phyloP scores from a whole-genome alignment of 2,888 invertebrate genomes.

The Seira sanloemensis region DNA sequence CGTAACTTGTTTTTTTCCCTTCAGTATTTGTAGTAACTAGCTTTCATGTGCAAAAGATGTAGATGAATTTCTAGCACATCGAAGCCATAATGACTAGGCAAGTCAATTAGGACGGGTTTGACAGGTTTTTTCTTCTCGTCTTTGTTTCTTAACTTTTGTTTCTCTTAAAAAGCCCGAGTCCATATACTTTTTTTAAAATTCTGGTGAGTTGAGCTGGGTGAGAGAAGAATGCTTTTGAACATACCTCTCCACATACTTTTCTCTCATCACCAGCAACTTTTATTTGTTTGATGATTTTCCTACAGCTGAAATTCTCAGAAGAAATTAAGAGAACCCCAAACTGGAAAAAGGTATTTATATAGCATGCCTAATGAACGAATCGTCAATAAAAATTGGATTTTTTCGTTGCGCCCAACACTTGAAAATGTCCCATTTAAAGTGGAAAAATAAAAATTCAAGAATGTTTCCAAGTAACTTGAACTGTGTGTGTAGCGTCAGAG shows the following conservation, averaged over 20 bases:
- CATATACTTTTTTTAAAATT: not conserved
- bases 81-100: slow-evolving; percentile 26
- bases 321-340: not conserved
- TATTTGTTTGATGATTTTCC: not conserved
- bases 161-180: not conserved
- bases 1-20: not conserved
- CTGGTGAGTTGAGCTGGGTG: not conserved
- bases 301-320: not conserved
- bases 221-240: not conserved
- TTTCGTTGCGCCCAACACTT: slow-evolving; percentile 11
- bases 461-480: too few species aligned
- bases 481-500: too few species aligned
- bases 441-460: too few species aligned
- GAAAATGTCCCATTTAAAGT: slow-evolving; percentile 33
- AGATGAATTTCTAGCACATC: slow-evolving; percentile 30
- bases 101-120: slow-evolving; percentile 52
- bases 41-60: not conserved
- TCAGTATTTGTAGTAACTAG: not conserved
- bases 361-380: slow-evolving; percentile 21
- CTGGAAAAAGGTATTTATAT: slow-evolving; percentile 7
- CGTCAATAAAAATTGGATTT: slow-evolving; percentile 24
- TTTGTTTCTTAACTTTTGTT: not conserved
- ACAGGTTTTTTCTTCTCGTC: slow-evolving; percentile 40
- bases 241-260: slow-evolving; percentile 6
- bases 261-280: slow-evolving; percentile 2